Conservation (phyloP, 2,888 invertebrate species). For the Orthosia incerta region DNA sequence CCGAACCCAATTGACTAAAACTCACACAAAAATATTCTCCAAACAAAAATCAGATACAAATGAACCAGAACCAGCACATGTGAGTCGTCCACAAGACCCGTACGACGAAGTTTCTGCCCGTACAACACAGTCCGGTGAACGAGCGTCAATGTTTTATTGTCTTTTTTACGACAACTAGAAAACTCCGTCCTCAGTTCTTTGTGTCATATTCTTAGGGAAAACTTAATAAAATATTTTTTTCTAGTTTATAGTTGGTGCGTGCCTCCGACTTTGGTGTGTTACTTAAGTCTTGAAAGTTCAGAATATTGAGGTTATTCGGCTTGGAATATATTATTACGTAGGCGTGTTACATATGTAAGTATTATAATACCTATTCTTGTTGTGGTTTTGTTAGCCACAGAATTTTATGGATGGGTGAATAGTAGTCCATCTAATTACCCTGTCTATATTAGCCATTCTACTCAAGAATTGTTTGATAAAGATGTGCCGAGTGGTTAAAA, state of each 20-base stretch:
- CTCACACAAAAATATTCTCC: not conserved
- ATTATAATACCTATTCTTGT: not conserved
- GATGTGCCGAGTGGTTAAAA: no score
- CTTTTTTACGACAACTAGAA: slow-evolving; percentile 68
- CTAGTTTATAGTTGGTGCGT: slow-evolving; percentile 66
- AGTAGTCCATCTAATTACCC: no score
- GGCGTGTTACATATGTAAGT: slow-evolving; percentile 2
- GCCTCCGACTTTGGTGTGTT: slow-evolving; percentile 39
- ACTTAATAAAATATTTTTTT: slow-evolving; percentile 68
- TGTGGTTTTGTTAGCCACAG: not conserved
- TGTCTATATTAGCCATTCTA: not conserved
- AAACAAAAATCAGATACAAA: not conserved
- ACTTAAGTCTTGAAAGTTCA: slow-evolving; percentile 53
- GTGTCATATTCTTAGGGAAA: slow-evolving; percentile 67
- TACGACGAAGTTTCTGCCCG: slow-evolving; percentile 57
- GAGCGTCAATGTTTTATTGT: slow-evolving; percentile 66
- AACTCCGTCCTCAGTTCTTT: slow-evolving; percentile 61
- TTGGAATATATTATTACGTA: slow-evolving; percentile 35
- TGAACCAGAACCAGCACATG: slow-evolving; percentile 21
- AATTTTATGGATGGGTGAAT: not conserved
- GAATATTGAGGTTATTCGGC: slow-evolving; percentile 33
- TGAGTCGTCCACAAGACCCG: slow-evolving; percentile 46
- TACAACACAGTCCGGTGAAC: slow-evolving; percentile 58
- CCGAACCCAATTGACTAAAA: not conserved
- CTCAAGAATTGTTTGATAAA: not conserved